Evolutionary conservation across 1,140 invertebrate species (phyloP).

Genomic region (Polypedilum pembai): DNA sequence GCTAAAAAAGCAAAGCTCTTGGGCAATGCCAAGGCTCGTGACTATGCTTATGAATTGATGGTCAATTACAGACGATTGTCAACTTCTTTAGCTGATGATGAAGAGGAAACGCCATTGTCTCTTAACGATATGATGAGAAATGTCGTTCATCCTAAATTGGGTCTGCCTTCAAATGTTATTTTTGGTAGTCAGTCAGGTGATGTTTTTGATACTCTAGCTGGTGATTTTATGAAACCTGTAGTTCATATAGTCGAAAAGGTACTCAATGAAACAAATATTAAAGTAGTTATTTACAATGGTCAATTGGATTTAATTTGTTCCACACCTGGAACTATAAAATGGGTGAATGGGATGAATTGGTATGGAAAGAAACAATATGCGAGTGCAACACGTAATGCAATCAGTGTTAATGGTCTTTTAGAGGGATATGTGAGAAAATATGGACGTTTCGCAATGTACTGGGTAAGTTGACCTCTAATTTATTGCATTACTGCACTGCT

Average conservation of each 20-base stretch:
- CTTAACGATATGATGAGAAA: slow-evolving; percentile 62
- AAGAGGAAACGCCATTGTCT: slow-evolving; percentile 36
- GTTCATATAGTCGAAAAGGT: slow-evolving; percentile 59
- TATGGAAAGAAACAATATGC: slow-evolving; percentile 48
- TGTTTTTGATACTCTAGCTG: slow-evolving; percentile 56
- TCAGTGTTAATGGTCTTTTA: slow-evolving; percentile 50
- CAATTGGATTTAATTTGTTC: slow-evolving; percentile 64
- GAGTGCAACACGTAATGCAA: slow-evolving; percentile 45
- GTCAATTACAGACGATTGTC: not conserved
- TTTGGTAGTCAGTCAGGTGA: slow-evolving; percentile 53
- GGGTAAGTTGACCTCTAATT: slow-evolving; percentile 48
- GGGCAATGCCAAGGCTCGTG: slow-evolving; percentile 32
- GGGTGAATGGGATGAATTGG: slow-evolving; percentile 65
- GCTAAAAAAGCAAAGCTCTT: not conserved
- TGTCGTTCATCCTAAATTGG: slow-evolving; percentile 54
- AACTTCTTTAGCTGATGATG: not conserved
- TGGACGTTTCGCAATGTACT: slow-evolving; percentile 64
- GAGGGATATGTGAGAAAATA: slow-evolving; percentile 59
- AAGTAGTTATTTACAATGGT: slow-evolving; percentile 40
- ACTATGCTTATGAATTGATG: not conserved
- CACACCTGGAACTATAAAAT: slow-evolving; percentile 56
- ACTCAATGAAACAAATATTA: slow-evolving; percentile 55
- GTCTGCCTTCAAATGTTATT: slow-evolving; percentile 51
- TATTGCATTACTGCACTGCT: not conserved
- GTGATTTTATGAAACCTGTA: slow-evolving; percentile 81